A percentile compares a stretch with the other conserved stretches of the same genome.
phyloP scores from a whole-genome alignment of 1,140 invertebrate genomes.

The Cataglyphis hispanica region DNA sequence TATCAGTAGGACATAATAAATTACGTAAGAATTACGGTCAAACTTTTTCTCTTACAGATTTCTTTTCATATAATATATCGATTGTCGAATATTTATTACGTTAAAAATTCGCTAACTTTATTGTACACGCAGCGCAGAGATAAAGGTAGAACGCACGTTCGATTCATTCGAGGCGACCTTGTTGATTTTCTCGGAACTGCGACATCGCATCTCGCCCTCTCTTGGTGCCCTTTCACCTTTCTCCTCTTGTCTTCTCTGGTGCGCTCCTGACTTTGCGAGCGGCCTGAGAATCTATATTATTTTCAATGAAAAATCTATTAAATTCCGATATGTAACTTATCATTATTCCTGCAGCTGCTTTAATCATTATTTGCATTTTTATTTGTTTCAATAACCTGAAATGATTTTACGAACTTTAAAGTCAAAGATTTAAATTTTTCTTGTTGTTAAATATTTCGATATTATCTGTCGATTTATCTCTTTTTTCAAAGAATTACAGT shows the following conservation, averaged over 20 bases:
- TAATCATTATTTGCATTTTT: constrained; percentile 2
- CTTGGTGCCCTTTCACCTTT: constrained; percentile 43
- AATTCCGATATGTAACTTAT: not conserved
- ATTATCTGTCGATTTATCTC: not conserved
- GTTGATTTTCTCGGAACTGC: constrained; percentile 65
- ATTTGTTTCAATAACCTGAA: not conserved
- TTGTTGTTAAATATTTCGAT: not conserved
- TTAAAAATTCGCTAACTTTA: constrained; percentile 44
- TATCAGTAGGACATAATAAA: constrained; percentile 33
- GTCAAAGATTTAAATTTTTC: constrained; percentile 14
- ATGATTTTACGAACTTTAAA: not conserved
- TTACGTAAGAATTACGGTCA: constrained; percentile 22
- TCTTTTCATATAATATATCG: constrained; percentile 1
- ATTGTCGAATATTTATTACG: constrained; percentile 28
- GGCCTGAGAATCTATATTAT: not conserved
- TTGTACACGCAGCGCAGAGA: constrained; percentile 30
- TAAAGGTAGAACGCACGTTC: constrained; percentile 16
- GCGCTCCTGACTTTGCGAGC: not conserved
- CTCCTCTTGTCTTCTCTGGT: not conserved
- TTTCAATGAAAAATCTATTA: not conserved
- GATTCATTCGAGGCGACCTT: constrained; percentile 51
- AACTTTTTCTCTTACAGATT: not conserved
- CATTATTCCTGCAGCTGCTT: too few species aligned
- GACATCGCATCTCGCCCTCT: constrained; percentile 22
- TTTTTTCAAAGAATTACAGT: not conserved